Conservation (phyloP, 1,140 invertebrate species). For the Sitodiplosis mosellana region DNA sequence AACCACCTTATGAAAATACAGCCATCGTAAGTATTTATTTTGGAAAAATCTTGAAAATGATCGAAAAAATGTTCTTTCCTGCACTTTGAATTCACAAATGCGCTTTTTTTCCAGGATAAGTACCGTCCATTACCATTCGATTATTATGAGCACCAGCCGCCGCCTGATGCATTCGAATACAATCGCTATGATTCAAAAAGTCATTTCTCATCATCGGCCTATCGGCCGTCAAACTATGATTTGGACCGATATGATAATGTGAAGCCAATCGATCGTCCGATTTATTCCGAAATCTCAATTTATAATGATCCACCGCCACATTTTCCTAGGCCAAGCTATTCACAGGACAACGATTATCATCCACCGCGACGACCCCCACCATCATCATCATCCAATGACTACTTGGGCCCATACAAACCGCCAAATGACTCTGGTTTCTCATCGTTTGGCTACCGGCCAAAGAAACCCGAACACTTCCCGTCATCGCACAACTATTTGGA, state of each 20-base stretch:
- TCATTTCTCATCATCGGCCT: constrained; percentile 1
- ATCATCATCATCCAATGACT: neutral
- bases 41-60: too few relatives aligned
- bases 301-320: too few relatives aligned
- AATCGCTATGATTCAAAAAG: neutral
- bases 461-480: neutral
- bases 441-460: neutral
- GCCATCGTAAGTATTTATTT: neutral
- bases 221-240: neutral
- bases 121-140: neutral
- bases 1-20: neutral
- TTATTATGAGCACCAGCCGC: neutral
- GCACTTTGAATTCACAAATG: too few relatives aligned
- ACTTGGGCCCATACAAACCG: neutral
- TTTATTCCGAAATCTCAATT: neutral
- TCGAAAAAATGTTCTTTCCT: too few relatives aligned
- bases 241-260: constrained; percentile 1
- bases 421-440: neutral
- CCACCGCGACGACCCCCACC: neutral
- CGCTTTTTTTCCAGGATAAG: neutral
- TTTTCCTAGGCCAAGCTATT: neutral
- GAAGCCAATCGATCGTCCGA: neutral
- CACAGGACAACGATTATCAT: neutral
- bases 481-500: constrained; percentile 8
- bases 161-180: neutral